Evolutionary conservation across 2,797 vertebrate genomes (phyloP).

Genomic region (Ispidina picta): DNA sequence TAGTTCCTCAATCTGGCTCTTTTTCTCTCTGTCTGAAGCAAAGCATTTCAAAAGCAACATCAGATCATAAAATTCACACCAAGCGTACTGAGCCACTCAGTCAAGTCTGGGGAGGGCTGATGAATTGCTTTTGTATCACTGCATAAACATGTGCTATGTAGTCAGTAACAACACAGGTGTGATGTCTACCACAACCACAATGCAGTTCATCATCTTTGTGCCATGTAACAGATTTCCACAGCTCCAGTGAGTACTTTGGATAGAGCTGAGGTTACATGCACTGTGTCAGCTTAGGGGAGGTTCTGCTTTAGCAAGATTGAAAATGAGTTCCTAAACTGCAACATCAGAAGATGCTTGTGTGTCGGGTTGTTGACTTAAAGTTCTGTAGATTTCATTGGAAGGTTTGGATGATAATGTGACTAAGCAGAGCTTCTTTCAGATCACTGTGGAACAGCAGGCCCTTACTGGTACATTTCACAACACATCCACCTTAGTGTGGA

Average conservation of each 20-base stretch:
- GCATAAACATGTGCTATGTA: conserved; percentile 23
- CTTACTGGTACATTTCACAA: background rate
- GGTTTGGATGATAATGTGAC: background rate
- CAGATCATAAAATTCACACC: conserved; percentile 19
- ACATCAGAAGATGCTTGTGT: background rate
- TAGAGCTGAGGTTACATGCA: background rate
- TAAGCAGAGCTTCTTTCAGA: background rate
- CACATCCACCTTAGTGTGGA: background rate
- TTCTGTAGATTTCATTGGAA: background rate
- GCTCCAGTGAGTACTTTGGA: background rate
- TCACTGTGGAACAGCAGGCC: background rate
- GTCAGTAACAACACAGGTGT: conserved; percentile 33
- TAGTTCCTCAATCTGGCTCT: background rate
- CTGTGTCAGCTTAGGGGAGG: fast-evolving
- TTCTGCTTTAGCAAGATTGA: background rate
- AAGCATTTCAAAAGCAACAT: conserved; percentile 11
- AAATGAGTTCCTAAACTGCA: background rate
- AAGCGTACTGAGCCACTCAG: conserved; percentile 11
- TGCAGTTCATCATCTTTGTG: conserved; percentile 5
- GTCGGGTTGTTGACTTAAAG: background rate
- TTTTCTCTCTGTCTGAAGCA: background rate
- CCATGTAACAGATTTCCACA: conserved; percentile 12
- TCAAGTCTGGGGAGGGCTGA: conserved; percentile 1
- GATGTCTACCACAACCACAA: conserved; percentile 12
- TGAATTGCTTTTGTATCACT: conserved; percentile 21